These are phyloP conservation scores for Lacerta agilis DNA, from an alignment of 2,797 vertebrate species.

Conservation along the genomic window DNA sequence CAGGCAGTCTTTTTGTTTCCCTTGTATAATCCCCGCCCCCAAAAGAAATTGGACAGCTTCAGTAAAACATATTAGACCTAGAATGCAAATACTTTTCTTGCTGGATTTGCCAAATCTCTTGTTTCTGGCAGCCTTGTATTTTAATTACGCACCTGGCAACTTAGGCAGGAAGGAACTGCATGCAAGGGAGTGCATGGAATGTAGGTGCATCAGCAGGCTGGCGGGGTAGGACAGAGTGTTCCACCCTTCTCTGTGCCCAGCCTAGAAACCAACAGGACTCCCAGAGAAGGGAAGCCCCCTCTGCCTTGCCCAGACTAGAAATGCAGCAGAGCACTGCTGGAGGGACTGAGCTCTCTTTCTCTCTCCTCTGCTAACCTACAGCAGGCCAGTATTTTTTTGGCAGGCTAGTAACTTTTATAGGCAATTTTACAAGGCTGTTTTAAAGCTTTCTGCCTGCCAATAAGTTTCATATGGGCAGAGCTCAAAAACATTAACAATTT, in stretches of 20 bases:
- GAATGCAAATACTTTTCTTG: neutral
- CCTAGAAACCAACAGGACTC: neutral
- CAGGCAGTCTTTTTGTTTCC: too few relatives aligned
- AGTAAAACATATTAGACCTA: neutral
- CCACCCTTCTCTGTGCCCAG: neutral
- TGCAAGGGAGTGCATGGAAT: neutral
- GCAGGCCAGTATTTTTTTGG: neutral
- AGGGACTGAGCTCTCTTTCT: neutral
- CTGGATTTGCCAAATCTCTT: neutral
- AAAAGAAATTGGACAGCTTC: neutral
- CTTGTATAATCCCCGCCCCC: neutral
- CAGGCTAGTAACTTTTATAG: neutral
- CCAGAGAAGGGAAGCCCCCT: neutral
- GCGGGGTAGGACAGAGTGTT: neutral
- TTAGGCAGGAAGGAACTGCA: neutral
- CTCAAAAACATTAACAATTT: neutral
- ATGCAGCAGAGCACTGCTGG: neutral
- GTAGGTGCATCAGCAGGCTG: neutral
- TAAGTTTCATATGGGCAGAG: neutral
- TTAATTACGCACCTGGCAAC: neutral
- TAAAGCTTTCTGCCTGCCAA: neutral
- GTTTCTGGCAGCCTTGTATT: neutral
- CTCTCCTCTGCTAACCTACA: neutral
- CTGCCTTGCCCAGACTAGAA: neutral
- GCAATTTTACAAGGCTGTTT: neutral